These are phyloP conservation scores for Turdus rufiventris DNA, from an alignment of 2,113 vertebrate species.

Conservation along the genomic window DNA sequence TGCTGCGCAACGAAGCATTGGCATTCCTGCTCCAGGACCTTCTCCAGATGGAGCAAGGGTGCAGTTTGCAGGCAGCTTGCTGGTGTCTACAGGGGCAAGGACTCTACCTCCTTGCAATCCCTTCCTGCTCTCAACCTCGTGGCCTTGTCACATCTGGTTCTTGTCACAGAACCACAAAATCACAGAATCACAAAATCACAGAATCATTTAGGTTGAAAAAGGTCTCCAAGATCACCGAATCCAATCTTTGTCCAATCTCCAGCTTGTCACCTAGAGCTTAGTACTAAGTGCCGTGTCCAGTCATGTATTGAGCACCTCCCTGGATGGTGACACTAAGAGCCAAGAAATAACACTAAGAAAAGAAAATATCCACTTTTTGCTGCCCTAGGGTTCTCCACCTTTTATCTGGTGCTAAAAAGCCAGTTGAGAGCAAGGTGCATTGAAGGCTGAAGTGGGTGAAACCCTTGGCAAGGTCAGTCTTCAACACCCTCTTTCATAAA, in stretches of 20 bases:
- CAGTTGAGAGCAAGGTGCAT: neutral
- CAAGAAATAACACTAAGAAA: neutral
- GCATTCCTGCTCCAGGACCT: neutral
- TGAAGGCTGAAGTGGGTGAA: neutral
- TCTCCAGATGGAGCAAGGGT: neutral
- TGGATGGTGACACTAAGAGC: neutral
- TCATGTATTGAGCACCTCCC: neutral
- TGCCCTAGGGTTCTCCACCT: neutral
- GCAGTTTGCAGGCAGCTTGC: neutral
- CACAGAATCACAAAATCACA: neutral
- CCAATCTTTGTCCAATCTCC: neutral
- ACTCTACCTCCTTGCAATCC: neutral
- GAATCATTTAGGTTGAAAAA: neutral
- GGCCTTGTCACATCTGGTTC: neutral
- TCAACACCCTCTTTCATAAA: neutral
- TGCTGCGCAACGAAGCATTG: rapidly evolving
- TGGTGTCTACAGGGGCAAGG: neutral
- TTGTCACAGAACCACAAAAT: neutral
- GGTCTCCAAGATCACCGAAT: neutral
- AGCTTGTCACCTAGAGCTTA: neutral
- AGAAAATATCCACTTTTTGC: neutral
- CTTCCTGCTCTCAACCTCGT: neutral
- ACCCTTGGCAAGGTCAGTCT: neutral
- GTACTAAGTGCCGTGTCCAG: neutral
- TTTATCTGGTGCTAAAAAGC: neutral